Evolutionary conservation across 1,140 invertebrate species (phyloP), one percentile per base, ranked within the genome.

Genomic region (Drosophila seguyi): DNA sequence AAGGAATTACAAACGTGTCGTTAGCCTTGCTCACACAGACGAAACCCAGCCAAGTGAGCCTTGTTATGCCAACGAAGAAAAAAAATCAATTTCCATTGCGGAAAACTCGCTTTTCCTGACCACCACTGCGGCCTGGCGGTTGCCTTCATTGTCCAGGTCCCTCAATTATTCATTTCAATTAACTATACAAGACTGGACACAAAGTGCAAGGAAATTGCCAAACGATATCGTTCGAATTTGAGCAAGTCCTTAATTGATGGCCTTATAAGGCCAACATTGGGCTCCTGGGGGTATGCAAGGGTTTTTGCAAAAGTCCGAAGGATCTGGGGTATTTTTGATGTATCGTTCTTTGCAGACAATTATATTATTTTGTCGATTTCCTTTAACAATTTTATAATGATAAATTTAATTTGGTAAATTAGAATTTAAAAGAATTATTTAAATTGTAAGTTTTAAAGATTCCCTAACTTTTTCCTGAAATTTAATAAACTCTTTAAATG

Each of bases 21-120:
- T 78, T 77, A 81, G 80, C 77, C 85, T 84, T 84, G 85, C 74
- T 31, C 48, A 22, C 45, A 44, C 34, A 47, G 52, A 47, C 44
- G 5, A 55, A 22, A 14, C 29, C 20, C 42, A 22, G 20, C 27
- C 55, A 25, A 66, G 20, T n/a, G 52, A 27, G 68, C 41, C 50
- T 29, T 72, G 42, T 71, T 72, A 59, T 48, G 66, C 47, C 57
- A 60, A 56, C 27, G 7, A 41, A 20, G 34, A 10, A 48, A 66
- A 55, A 78, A 83, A 84, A 90, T 81, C 85, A 84, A 88, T 88
- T 84, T 78, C 20, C 79, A 68, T 48, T 80, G 67, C 79, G 67
- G 75, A 41, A 68, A 68, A 56, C 41, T 56, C 27, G 39, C 11
- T 48, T 69, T 45, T 66, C 27, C 55, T 39, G 41, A 2, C 34